Conservation (phyloP, 30 jellyfish, hydroid and myxozoan genomes). For the Turritopsis dohrnii region DNA sequence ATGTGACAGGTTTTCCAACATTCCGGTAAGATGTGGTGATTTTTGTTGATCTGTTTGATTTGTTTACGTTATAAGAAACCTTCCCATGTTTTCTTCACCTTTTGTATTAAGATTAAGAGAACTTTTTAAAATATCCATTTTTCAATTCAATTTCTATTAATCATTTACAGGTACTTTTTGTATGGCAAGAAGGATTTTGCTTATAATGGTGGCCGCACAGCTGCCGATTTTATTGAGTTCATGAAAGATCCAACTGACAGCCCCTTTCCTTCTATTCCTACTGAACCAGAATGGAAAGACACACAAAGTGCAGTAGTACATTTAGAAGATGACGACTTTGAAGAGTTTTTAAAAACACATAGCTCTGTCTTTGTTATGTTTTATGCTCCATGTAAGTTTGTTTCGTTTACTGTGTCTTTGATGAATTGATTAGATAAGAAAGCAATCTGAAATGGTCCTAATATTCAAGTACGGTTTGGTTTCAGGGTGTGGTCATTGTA, state of each 20-base stretch:
- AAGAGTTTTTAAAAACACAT: constrained; percentile 40
- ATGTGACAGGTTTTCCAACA: constrained; percentile 63
- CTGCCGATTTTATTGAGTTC: constrained; percentile 51
- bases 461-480: neutral
- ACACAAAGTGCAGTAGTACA: constrained; percentile 66
- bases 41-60: neutral
- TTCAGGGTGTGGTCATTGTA: constrained; percentile 96
- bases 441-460: neutral
- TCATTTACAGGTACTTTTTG: constrained; percentile 39
- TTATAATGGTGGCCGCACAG: constrained; percentile 56
- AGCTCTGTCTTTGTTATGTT: constrained; percentile 86
- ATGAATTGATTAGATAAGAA: neutral
- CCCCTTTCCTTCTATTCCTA: constrained; percentile 61
- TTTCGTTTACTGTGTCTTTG: neutral
- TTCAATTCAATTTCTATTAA: no score
- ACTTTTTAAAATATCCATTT: no score
- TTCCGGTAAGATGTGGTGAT: constrained; percentile 8
- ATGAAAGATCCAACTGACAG: constrained; percentile 82
- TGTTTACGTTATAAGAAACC: no score
- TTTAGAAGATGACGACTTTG: constrained; percentile 54
- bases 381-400: constrained; percentile 93
- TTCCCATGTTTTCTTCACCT: no score
- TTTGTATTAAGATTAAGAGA: neutral
- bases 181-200: constrained; percentile 65
- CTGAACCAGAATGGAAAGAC: constrained; percentile 76